phyloP scores from a whole-genome alignment of 1,140 invertebrate genomes.

The Episyrphus balteatus region DNA sequence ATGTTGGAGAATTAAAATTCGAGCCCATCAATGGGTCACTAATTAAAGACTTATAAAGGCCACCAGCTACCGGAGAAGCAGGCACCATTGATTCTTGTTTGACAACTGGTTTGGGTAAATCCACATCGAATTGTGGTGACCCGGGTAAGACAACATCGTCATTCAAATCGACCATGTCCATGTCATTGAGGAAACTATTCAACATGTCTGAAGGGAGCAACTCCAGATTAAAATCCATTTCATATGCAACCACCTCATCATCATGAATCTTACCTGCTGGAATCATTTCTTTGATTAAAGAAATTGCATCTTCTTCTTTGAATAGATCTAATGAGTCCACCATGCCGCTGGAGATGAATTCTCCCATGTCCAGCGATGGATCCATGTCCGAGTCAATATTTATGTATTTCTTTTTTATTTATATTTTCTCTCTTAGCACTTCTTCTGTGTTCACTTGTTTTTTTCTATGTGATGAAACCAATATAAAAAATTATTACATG shows the following conservation, averaged over 20 bases:
- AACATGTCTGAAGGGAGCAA: slow-evolving; percentile 18
- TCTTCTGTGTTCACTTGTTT: slow-evolving; percentile 20
- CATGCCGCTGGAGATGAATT: slow-evolving; percentile 11
- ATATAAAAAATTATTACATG: not conserved
- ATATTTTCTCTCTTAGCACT: slow-evolving; percentile 3
- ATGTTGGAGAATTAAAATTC: slow-evolving; percentile 9
- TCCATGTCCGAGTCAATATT: slow-evolving; percentile 8
- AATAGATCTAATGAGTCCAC: slow-evolving; percentile 22
- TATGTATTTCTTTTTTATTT: slow-evolving; percentile 1
- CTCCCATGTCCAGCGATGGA: slow-evolving; percentile 12
- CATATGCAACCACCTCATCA: not conserved
- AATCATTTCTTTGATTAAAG: slow-evolving; percentile 28
- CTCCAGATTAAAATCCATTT: not conserved
- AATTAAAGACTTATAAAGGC: slow-evolving; percentile 15
- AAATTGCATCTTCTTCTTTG: slow-evolving; percentile 27
- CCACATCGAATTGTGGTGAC: slow-evolving; percentile 6
- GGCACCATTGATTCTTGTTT: slow-evolving; percentile 15
- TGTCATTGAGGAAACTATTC: slow-evolving; percentile 23
- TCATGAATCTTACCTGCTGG: slow-evolving; percentile 11
- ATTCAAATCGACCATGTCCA: slow-evolving; percentile 16
- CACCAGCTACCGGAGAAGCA: slow-evolving; percentile 1
- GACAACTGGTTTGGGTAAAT: slow-evolving; percentile 7
- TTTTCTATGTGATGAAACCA: not conserved
- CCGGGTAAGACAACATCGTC: slow-evolving; percentile 8
- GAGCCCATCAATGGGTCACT: slow-evolving; percentile 20